Conservation (phyloP, 2,888 invertebrate genomes). For the Prenolepis imparis region DNA sequence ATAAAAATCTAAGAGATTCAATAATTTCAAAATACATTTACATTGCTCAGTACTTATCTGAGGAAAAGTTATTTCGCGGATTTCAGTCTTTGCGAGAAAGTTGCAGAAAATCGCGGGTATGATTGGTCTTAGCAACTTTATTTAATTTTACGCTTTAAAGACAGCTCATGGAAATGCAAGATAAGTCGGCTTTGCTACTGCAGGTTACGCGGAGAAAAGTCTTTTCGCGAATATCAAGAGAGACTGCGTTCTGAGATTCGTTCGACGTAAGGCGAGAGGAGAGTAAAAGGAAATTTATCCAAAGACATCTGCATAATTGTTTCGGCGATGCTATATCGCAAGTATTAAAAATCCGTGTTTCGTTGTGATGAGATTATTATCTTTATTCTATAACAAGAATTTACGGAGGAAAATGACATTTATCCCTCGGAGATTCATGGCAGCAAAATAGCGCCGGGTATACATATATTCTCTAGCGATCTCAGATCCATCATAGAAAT, state of each 20-base stretch:
- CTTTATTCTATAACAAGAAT: not conserved
- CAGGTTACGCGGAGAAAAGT: constrained; percentile 38
- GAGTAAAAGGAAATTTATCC: not conserved
- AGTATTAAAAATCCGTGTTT: constrained; percentile 10
- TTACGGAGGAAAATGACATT: not conserved
- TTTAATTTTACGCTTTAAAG: constrained; percentile 48
- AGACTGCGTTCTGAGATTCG: constrained; percentile 3
- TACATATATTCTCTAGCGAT: constrained; percentile 26
- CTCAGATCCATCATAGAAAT: constrained; percentile 33
- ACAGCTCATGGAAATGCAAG: constrained; percentile 35
- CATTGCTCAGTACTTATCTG: not conserved
- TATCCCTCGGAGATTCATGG: not conserved
- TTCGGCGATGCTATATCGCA: not conserved
- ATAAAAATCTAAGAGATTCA: constrained; percentile 12
- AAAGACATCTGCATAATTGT: constrained; percentile 16
- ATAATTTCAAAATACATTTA: constrained; percentile 15
- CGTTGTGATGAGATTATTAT: not conserved
- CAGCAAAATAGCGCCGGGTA: not conserved
- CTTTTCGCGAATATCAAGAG: constrained; percentile 43
- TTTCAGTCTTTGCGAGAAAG: constrained; percentile 27
- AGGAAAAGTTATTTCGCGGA: constrained; percentile 22
- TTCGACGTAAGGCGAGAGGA: not conserved
- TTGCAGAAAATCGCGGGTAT: constrained; percentile 18
- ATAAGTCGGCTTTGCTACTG: constrained; percentile 27
- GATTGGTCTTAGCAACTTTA: constrained; percentile 52